These are phyloP conservation scores for Thamnaconus septentrionalis DNA, from an alignment of 2,113 vertebrate genomes.

Conservation along the genomic window DNA sequence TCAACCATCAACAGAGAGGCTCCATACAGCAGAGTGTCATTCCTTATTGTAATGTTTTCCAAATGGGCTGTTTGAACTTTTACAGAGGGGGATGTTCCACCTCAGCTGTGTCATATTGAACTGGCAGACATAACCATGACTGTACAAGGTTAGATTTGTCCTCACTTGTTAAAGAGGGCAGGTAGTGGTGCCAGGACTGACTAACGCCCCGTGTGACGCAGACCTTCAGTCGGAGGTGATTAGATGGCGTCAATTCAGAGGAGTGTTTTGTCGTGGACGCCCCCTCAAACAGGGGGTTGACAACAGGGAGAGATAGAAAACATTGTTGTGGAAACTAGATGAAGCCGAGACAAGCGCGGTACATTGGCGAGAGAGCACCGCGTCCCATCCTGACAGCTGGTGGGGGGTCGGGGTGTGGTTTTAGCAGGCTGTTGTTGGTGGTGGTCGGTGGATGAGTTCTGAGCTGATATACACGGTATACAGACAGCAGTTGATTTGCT, in stretches of 20 bases:
- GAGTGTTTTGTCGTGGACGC: too few species aligned
- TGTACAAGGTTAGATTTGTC: background rate
- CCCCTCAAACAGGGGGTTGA: too few species aligned
- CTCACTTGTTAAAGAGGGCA: constrained; percentile 19
- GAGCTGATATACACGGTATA: background rate
- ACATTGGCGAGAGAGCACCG: too few species aligned
- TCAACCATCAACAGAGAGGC: too few species aligned
- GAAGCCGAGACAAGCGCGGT: too few species aligned
- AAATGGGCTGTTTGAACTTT: background rate
- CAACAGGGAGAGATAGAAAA: too few species aligned
- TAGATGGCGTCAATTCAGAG: constrained; percentile 18
- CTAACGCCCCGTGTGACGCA: constrained; percentile 10
- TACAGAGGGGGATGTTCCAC: background rate
- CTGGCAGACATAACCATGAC: background rate
- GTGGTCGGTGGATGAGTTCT: too few species aligned
- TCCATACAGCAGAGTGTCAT: background rate
- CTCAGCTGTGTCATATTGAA: background rate
- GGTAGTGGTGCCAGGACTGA: background rate
- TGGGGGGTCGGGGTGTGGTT: constrained; percentile 7
- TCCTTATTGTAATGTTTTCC: background rate
- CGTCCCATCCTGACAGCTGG: constrained; percentile 32
- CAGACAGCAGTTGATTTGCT: constrained; percentile 17
- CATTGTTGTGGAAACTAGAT: too few species aligned
- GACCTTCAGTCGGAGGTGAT: constrained; percentile 28
- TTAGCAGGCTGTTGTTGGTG: background rate